Evolutionary conservation across 2,888 invertebrate species (phyloP).

Genomic region (Patella depressa): DNA sequence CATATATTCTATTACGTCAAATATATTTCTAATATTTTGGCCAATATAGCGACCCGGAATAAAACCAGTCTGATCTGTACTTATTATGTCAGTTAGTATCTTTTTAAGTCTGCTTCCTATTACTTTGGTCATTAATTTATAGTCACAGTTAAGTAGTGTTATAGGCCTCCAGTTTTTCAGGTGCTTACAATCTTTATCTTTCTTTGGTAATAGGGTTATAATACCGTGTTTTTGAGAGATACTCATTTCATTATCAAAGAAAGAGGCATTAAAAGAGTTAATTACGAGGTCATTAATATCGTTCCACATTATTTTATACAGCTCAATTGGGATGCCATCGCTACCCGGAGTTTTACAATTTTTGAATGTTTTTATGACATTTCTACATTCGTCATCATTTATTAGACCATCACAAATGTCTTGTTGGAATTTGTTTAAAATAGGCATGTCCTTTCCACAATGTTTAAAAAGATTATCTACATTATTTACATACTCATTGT

Average conservation of each 20-base stretch:
- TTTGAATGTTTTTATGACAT: too few species aligned
- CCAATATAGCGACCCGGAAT: too few species aligned
- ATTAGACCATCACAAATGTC: too few species aligned
- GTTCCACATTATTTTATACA: not conserved
- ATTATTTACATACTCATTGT: not conserved
- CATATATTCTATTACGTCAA: too few species aligned
- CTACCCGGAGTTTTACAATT: too few species aligned
- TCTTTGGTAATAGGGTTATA: conserved; percentile 19
- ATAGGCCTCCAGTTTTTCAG: conserved; percentile 25
- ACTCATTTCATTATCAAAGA: not conserved
- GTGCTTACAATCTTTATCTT: conserved; percentile 11
- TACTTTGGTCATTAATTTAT: conserved; percentile 24
- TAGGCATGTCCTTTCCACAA: too few species aligned
- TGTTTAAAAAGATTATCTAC: too few species aligned
- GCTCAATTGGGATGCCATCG: too few species aligned
- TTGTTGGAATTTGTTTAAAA: too few species aligned
- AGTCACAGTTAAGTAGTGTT: conserved; percentile 24
- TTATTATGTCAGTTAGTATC: conserved; percentile 19
- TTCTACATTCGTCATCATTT: too few species aligned
- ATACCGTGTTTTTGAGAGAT: conserved; percentile 17
- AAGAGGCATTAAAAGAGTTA: conserved; percentile 4
- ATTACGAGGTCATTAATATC: conserved; percentile 4
- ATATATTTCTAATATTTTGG: too few species aligned
- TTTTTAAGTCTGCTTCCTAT: conserved; percentile 23
- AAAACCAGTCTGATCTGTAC: too few species aligned